Percentiles rank a stretch among this genome's conserved stretches.
Conservation (phyloP, 2,797 vertebrate genomes). For the Gephyroberyx darwinii region DNA sequence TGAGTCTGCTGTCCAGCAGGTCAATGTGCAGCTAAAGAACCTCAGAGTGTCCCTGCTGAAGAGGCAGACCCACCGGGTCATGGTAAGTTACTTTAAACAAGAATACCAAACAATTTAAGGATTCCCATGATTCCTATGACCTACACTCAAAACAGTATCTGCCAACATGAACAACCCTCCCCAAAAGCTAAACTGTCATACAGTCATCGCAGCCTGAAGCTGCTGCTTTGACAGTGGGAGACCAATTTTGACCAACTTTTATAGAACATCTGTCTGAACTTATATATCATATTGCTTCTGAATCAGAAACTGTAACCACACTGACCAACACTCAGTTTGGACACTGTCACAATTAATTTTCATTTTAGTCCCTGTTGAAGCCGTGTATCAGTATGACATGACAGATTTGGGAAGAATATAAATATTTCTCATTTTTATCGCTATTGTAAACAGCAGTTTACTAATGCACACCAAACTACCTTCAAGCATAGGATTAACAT, state of each 20-base stretch:
- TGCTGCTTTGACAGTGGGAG: not conserved
- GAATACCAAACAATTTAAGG: not conserved
- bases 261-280: not conserved
- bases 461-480: not conserved
- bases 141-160: not conserved
- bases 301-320: not conserved
- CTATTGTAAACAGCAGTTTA: not conserved
- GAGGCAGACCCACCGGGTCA: slow-evolving; percentile 71
- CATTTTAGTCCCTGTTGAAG: not conserved
- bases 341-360: not conserved
- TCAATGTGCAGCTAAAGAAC: slow-evolving; percentile 71
- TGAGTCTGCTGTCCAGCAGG: slow-evolving; percentile 73
- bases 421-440: not conserved
- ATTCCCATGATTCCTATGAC: not conserved
- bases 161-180: not conserved
- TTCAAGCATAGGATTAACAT: not conserved
- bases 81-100: slow-evolving; percentile 77
- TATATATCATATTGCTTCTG: not conserved
- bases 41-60: slow-evolving; percentile 77
- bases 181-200: not conserved
- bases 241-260: not conserved
- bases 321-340: not conserved
- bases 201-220: not conserved
- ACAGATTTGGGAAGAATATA: slow-evolving; percentile 1
- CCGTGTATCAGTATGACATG: not conserved